A percentile compares a stretch with the other conserved stretches of the same genome.
These are phyloP conservation scores for Platanista minor DNA, from an alignment of 2,113 vertebrate species.

Conservation along the genomic window DNA sequence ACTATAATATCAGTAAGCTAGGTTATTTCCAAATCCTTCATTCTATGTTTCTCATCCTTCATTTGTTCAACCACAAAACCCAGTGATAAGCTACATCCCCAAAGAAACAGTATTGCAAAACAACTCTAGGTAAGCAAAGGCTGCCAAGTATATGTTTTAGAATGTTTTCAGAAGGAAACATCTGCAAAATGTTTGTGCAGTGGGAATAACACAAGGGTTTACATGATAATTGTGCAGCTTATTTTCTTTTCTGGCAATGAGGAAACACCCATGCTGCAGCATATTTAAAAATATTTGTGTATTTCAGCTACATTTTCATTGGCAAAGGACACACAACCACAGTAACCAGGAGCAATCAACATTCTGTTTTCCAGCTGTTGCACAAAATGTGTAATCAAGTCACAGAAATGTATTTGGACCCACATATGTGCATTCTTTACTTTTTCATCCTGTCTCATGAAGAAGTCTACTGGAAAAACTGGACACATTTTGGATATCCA, in stretches of 20 bases:
- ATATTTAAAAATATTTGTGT: constrained; percentile 49
- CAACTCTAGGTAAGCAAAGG: neutral
- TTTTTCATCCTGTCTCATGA: constrained; percentile 12
- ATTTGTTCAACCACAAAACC: neutral
- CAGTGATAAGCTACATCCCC: neutral
- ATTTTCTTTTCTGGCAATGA: neutral
- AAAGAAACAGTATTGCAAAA: neutral
- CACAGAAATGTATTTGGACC: constrained; percentile 5
- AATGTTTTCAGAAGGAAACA: constrained; percentile 40
- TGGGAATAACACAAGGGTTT: constrained; percentile 25
- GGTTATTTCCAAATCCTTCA: neutral
- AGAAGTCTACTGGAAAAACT: neutral
- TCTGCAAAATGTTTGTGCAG: constrained; percentile 39
- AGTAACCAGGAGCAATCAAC: constrained; percentile 1
- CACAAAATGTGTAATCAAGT: neutral
- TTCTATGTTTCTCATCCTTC: neutral
- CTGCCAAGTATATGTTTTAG: neutral
- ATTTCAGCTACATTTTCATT: constrained; percentile 39
- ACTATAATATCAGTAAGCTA: neutral
- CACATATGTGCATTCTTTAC: neutral
- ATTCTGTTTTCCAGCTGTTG: constrained; percentile 32
- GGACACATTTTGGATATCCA: neutral
- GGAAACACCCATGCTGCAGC: neutral
- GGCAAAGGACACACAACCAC: neutral
- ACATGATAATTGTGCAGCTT: neutral